These are phyloP conservation scores for Bombycilla garrulus DNA, from an alignment of 2,113 vertebrate genomes.

Conservation along the genomic window DNA sequence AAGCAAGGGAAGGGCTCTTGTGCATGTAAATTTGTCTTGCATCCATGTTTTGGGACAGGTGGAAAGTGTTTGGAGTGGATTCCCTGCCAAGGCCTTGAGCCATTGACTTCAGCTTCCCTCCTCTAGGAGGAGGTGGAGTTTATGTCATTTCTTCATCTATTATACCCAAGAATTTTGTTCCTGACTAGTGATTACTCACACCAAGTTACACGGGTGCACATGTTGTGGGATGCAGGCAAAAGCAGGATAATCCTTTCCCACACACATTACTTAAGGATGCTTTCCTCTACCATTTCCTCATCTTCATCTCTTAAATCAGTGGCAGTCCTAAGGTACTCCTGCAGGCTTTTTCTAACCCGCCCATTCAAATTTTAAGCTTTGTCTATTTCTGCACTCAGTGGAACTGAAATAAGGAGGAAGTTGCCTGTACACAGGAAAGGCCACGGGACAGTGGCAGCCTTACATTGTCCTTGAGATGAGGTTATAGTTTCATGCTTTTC, in stretches of 20 bases:
- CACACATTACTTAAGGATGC: background rate
- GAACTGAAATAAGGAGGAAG: background rate
- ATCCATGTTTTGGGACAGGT: background rate
- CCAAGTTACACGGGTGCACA: background rate
- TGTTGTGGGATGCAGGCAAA: background rate
- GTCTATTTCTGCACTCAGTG: background rate
- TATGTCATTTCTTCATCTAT: background rate
- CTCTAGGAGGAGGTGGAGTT: background rate
- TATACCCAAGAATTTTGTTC: background rate
- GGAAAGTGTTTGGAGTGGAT: background rate
- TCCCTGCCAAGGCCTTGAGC: background rate
- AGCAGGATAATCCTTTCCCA: background rate
- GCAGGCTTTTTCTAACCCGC: background rate
- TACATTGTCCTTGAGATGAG: background rate
- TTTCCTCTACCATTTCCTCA: background rate
- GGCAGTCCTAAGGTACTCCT: background rate
- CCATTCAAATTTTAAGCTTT: background rate
- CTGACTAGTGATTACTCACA: background rate
- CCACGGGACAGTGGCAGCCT: background rate
- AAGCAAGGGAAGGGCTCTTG: background rate
- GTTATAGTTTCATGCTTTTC: background rate
- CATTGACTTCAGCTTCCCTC: background rate
- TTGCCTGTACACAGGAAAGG: background rate
- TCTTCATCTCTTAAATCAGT: background rate
- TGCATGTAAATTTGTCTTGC: background rate